Conservation (phyloP, 2,113 vertebrate genomes). For the Acrocephalus kingi region DNA sequence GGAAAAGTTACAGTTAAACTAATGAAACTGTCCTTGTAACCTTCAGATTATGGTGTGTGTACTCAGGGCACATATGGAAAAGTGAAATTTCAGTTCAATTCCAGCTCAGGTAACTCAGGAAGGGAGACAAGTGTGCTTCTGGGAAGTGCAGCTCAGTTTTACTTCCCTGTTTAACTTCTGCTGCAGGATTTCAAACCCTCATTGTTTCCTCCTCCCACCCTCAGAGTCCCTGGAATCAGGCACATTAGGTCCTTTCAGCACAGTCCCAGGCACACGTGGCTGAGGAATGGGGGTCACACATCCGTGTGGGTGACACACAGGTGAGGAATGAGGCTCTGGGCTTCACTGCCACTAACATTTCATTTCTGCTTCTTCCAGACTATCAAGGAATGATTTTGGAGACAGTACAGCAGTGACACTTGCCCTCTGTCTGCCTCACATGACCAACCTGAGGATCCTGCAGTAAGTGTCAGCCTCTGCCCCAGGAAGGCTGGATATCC, state of each 20-base stretch:
- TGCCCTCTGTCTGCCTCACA: slow-evolving; percentile 68
- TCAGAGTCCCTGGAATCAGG: background rate
- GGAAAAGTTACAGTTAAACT: background rate
- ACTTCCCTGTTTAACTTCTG: background rate
- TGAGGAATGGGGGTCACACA: background rate
- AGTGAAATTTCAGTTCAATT: background rate
- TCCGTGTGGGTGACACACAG: fast-evolving
- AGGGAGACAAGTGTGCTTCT: background rate
- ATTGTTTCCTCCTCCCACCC: background rate
- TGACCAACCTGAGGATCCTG: slow-evolving; percentile 72
- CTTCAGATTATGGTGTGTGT: background rate
- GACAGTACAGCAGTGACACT: slow-evolving; percentile 71
- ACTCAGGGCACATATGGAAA: background rate
- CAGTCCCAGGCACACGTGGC: background rate
- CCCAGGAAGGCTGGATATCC: background rate
- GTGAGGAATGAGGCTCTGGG: background rate
- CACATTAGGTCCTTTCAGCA: background rate
- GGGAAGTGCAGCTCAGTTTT: background rate
- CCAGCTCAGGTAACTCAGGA: background rate
- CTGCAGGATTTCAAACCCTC: background rate
- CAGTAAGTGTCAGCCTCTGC: slow-evolving; percentile 75
- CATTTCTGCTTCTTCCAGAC: slow-evolving; percentile 64
- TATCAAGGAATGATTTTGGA: slow-evolving; percentile 78
- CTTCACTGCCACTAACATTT: background rate
- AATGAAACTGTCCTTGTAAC: background rate